phyloP scores from a whole-genome alignment of 2,888 invertebrate genomes.

The Sepiola atlantica region DNA sequence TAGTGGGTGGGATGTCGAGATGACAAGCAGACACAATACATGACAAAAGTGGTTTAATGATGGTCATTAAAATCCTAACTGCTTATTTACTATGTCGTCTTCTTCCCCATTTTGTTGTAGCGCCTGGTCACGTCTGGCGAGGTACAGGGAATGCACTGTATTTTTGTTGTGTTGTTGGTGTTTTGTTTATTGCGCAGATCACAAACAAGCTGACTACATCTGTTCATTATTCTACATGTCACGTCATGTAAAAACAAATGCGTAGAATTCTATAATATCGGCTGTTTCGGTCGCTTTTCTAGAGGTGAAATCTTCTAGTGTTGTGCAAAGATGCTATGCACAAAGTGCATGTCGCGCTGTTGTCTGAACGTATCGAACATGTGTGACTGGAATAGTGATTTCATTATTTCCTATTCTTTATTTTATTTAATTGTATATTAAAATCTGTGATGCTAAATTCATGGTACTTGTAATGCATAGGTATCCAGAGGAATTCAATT shows the following conservation, averaged over 20 bases:
- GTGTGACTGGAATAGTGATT: too few relatives aligned
- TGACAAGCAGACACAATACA: neutral
- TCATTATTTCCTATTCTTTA: too few relatives aligned
- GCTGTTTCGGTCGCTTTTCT: too few relatives aligned
- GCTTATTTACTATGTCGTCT: neutral
- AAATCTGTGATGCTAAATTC: too few relatives aligned
- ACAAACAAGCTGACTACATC: neutral
- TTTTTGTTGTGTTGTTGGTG: neutral
- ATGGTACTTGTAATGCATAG: too few relatives aligned
- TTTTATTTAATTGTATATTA: too few relatives aligned
- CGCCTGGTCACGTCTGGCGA: constrained; percentile 2
- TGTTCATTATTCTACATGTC: neutral
- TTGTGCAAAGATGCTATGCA: too few relatives aligned
- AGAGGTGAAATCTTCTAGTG: too few relatives aligned
- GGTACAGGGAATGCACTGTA: neutral
- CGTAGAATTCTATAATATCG: neutral
- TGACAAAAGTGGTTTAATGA: neutral
- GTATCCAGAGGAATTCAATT: too few relatives aligned
- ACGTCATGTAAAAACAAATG: neutral
- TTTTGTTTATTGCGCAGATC: neutral
- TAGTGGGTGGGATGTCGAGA: neutral
- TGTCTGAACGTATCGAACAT: neutral
- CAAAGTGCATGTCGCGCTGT: neutral
- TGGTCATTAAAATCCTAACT: neutral
- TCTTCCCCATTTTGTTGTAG: neutral